Conservation (phyloP, 2,888 invertebrate species). For the Scrobipalpa atriplicella region DNA sequence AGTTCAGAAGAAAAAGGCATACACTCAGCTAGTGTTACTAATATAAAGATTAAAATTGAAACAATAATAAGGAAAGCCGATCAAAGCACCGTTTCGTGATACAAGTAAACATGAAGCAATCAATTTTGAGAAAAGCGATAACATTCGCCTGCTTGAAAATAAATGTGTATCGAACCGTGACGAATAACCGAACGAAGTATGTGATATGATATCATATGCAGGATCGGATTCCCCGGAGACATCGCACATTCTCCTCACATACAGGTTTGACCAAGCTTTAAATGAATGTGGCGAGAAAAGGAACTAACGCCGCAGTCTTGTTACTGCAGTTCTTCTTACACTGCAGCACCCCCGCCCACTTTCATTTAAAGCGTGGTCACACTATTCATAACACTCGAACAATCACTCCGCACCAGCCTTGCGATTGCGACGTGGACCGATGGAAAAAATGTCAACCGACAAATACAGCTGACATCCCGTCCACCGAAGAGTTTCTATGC, state of each 20-base stretch:
- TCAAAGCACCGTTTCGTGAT: slow-evolving; percentile 5
- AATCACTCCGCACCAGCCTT: slow-evolving; percentile 51
- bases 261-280: background rate
- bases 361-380: too few species aligned
- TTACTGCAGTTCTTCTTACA: too few species aligned
- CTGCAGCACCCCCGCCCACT: too few species aligned
- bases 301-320: too few species aligned
- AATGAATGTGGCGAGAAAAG: too few species aligned
- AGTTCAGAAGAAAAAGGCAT: slow-evolving; percentile 20
- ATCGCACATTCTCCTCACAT: slow-evolving; percentile 45
- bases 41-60: background rate
- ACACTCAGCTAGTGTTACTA: background rate
- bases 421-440: slow-evolving; percentile 40
- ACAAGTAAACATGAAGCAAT: background rate
- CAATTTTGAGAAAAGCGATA: background rate
- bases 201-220: background rate
- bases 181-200: background rate
- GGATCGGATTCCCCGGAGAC: slow-evolving; percentile 25
- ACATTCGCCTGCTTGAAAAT: background rate
- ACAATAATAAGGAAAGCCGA: background rate
- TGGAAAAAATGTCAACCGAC: slow-evolving; percentile 37
- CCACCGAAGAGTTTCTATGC: slow-evolving; percentile 36
- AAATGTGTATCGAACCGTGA: background rate
- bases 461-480: slow-evolving; percentile 30
- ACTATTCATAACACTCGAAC: slow-evolving; percentile 44